Evolutionary conservation across 1,140 invertebrate genomes (phyloP), one percentile per base, ranked within the genome.

Genomic region (Cyclina sinensis): DNA sequence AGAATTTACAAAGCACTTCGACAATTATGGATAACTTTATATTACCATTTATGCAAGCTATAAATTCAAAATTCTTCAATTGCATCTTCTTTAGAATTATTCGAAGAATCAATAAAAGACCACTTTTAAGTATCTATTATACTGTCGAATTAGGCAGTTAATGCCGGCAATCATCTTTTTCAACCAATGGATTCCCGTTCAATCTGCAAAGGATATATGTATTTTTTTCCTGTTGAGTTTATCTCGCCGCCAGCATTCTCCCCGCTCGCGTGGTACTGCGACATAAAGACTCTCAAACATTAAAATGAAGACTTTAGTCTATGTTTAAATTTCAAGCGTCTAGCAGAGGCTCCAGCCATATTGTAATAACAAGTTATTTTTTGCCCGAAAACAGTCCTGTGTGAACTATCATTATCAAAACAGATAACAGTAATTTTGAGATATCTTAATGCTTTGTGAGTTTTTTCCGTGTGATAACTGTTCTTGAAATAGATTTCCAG

Each of bases 231-330:
- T 37, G 32, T 16, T 27, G 35, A 32, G 37, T 70, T 78, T 76
- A 51, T 51, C 43, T 30, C 30, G 74, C 12, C 46, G 74, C 74
- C 74, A 78, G 27, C 54, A 78, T 24, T 78, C 43, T 78, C 27
- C 27, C 9, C 32, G 24, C 24, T 78, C 30, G 74, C 74, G 46
- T 78, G 74, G 74, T 27, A 18, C 27, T 27, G 16, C 46, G 24
- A 30, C 35, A 54, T 78, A 78, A 78, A 78, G 74, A 9, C 30
- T 51, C 46, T 18, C 32, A 30, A 35, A 35, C 24, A 48, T 57
- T 78, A 57, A 57, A 51, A 51, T 48, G 30, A 78, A 78, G 74
- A 78, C 16, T 78, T 54, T 11, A 78, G 74, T 78, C 74, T 54
- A 35, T 51, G 74, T 78, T 78, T 78, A 78, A 78, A 54, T 51